phyloP scores from a whole-genome alignment of 2,113 vertebrate species.

The Dromas ardeola region DNA sequence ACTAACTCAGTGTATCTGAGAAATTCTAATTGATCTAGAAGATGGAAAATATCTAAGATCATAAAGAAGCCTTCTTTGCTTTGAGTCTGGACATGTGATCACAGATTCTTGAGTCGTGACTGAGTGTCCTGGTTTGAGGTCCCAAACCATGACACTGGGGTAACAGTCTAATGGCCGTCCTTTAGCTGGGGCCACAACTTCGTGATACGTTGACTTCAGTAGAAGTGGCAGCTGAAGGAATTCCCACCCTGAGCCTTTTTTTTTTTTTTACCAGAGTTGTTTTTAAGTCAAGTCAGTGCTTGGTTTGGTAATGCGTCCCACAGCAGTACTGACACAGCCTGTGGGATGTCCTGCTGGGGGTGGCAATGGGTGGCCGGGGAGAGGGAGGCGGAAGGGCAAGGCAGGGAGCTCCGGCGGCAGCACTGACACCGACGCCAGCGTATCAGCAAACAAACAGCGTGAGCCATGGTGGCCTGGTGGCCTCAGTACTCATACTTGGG shows the following conservation, averaged over 20 bases:
- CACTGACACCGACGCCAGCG: neutral
- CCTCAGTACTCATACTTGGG: no score
- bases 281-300: neutral
- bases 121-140: neutral
- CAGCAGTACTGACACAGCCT: neutral
- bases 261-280: neutral
- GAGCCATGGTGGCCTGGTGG: accelerated
- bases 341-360: neutral
- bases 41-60: neutral
- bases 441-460: neutral
- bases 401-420: neutral
- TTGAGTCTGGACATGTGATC: neutral
- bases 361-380: accelerated
- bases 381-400: accelerated
- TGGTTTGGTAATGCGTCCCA: neutral
- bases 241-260: neutral
- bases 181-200: neutral
- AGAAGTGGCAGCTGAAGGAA: neutral
- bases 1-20: neutral
- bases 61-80: neutral
- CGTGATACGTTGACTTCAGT: neutral
- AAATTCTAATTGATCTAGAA: neutral
- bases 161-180: neutral
- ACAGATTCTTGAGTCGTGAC: neutral
- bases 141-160: neutral